A percentile compares a stretch with the other conserved stretches of the same genome.
Evolutionary conservation across 2,113 vertebrate genomes (phyloP).

Genomic region (Myrmecophaga tridactyla): DNA sequence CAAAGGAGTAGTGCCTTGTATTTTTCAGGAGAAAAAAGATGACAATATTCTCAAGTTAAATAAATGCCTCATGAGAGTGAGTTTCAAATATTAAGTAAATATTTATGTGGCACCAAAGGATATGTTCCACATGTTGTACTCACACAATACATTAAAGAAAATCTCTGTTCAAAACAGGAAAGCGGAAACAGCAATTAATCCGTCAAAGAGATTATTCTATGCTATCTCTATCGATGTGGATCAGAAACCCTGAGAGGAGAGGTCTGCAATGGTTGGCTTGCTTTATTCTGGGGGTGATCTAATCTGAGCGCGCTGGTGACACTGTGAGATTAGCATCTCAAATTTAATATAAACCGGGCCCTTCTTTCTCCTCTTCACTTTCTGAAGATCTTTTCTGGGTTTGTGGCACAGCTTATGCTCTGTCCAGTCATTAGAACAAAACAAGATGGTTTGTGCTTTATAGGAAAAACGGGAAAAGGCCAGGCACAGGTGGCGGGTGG

Average conservation of each 20-base stretch:
- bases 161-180: constrained; percentile 75
- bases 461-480: background rate
- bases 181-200: constrained; percentile 67
- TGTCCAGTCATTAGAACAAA: background rate
- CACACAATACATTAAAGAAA: constrained; percentile 69
- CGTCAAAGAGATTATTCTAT: background rate
- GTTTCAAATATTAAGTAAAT: constrained; percentile 71
- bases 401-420: background rate
- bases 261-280: background rate
- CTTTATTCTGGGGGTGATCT: background rate
- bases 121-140: constrained; percentile 36
- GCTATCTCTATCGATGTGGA: background rate
- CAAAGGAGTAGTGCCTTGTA: background rate
- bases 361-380: background rate
- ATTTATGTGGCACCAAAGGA: constrained; percentile 64
- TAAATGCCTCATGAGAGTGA: constrained; percentile 42
- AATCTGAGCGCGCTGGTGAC: background rate
- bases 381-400: background rate
- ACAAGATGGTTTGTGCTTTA: background rate
- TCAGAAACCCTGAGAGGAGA: background rate
- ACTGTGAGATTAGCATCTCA: constrained; percentile 37
- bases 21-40: background rate
- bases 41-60: constrained; percentile 50
- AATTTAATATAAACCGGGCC: background rate
- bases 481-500: background rate